A percentile compares a stretch with the other conserved stretches of the same genome.
Evolutionary conservation across 2,113 vertebrate genomes (phyloP).

Genomic region (Chionomys nivalis): DNA sequence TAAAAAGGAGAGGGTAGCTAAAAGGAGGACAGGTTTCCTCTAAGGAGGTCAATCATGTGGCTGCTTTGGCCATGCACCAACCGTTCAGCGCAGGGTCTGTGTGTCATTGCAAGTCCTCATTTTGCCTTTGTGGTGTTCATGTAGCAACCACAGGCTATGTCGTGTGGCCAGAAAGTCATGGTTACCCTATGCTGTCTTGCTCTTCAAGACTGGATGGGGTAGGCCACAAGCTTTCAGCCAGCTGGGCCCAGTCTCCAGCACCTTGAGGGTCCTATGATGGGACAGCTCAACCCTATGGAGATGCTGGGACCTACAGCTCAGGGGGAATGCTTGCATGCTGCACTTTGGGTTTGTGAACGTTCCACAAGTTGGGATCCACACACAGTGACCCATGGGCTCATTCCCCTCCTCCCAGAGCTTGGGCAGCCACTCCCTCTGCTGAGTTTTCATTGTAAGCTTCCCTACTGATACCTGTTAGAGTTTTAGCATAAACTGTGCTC

Average conservation of each 20-base stretch:
- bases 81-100: too few species aligned
- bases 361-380: background rate
- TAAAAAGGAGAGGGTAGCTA: background rate
- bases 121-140: background rate
- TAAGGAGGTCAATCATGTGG: background rate
- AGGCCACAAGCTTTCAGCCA: background rate
- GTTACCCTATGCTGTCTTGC: background rate
- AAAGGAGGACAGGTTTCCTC: background rate
- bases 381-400: background rate
- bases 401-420: background rate
- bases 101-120: background rate
- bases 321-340: background rate
- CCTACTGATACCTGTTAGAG: background rate
- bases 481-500: background rate
- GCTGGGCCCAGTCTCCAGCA: background rate
- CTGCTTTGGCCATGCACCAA: background rate
- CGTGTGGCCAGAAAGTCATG: background rate
- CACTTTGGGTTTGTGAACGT: background rate
- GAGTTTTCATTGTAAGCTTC: background rate
- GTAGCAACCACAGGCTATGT: background rate
- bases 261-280: background rate
- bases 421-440: background rate
- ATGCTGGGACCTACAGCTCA: background rate
- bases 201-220: background rate
- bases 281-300: background rate